Conservation (phyloP, 1,140 invertebrate species). For the Homarus americanus region DNA sequence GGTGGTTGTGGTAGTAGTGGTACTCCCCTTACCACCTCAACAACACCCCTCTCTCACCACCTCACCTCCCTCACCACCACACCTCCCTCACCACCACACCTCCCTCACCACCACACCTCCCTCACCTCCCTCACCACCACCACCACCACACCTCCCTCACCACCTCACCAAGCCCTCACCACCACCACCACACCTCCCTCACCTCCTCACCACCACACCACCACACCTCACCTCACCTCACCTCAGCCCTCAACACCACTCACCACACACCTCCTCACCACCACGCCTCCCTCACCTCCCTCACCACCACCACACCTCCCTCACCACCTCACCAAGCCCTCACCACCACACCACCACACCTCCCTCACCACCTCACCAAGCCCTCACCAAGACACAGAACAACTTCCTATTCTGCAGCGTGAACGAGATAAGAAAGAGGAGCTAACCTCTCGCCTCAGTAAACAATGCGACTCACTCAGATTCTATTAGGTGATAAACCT, state of each 20-base stretch:
- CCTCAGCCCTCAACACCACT: not conserved
- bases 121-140: not conserved
- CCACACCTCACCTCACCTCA: not conserved
- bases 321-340: not conserved
- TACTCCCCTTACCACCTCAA: too few species aligned
- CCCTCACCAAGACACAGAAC: not conserved
- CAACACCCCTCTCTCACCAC: too few species aligned
- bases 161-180: too few species aligned
- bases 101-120: too few species aligned
- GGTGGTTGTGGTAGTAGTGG: too few species aligned
- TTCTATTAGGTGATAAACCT: conserved; percentile 28
- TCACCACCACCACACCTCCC: not conserved
- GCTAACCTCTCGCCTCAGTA: conserved; percentile 20
- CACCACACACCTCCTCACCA: not conserved
- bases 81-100: too few species aligned
- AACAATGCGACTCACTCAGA: conserved; percentile 19
- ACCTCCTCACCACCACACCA: not conserved
- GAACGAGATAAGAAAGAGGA: not conserved
- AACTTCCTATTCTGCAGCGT: not conserved
- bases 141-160: too few species aligned
- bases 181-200: not conserved
- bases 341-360: not conserved
- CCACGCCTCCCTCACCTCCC: not conserved
- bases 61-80: too few species aligned
- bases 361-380: not conserved